phyloP scores from a whole-genome alignment of 2,113 vertebrate genomes.

The Gila orcuttii region DNA sequence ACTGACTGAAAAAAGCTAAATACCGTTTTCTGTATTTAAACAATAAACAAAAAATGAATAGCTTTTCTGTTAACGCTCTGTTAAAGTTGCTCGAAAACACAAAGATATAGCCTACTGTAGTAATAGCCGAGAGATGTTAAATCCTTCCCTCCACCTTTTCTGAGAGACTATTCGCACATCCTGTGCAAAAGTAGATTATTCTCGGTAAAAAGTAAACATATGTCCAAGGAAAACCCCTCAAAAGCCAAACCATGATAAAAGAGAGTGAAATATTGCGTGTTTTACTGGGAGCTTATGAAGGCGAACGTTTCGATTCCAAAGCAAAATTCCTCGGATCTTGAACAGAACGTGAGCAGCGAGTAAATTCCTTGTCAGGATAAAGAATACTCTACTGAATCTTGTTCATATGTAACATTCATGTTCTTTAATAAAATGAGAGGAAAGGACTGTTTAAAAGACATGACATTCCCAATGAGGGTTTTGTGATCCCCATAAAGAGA shows the following conservation, averaged over 20 bases:
- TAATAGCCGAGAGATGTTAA: background rate
- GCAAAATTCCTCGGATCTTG: constrained; percentile 74
- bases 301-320: constrained; percentile 12
- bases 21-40: background rate
- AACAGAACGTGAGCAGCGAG: constrained; percentile 81
- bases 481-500: background rate
- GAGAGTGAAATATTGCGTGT: background rate
- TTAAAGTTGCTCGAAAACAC: background rate
- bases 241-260: background rate
- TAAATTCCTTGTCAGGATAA: constrained; percentile 71
- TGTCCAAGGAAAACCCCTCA: background rate
- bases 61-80: background rate
- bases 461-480: background rate
- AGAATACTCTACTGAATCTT: constrained; percentile 58
- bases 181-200: background rate
- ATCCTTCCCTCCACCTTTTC: background rate
- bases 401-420: background rate
- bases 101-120: background rate
- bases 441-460: background rate
- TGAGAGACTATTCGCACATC: background rate
- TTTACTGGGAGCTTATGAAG: background rate
- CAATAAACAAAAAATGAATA: background rate
- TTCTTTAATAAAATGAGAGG: background rate
- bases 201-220: background rate
- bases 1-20: background rate